Percentiles rank a stretch among this genome's conserved stretches.
These are phyloP conservation scores for Nerophis lumbriciformis DNA, from an alignment of 2,113 vertebrate genomes.

Conservation along the genomic window DNA sequence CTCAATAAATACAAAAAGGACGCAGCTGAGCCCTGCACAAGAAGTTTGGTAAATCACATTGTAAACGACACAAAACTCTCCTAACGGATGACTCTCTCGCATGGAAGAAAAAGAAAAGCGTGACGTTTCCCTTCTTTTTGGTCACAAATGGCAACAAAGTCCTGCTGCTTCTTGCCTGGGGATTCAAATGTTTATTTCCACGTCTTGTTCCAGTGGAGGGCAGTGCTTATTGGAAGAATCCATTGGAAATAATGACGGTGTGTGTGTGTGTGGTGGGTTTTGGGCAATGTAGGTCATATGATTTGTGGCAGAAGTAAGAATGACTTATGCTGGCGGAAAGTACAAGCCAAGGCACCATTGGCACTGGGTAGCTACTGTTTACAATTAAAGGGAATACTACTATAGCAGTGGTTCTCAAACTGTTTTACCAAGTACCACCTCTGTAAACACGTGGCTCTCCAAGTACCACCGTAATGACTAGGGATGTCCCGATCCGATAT, in stretches of 20 bases:
- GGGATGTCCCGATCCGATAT: too few species aligned
- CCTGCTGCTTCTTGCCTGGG: slow-evolving; percentile 6
- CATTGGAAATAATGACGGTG: slow-evolving; percentile 54
- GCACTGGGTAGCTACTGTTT: neutral
- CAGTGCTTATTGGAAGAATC: slow-evolving; percentile 37
- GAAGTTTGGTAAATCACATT: neutral
- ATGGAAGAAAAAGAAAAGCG: neutral
- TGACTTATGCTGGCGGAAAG: slow-evolving; percentile 28
- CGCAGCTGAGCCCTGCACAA: slow-evolving; percentile 56
- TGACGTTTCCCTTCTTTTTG: neutral
- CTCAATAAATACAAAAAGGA: slow-evolving; percentile 15
- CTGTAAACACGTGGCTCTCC: too few species aligned
- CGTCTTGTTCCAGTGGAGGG: slow-evolving; percentile 43
- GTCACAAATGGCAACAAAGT: slow-evolving; percentile 14
- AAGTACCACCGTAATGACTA: too few species aligned
- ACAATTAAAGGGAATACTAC: too few species aligned
- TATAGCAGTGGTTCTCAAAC: too few species aligned
- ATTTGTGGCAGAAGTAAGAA: slow-evolving; percentile 23
- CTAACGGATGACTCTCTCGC: too few species aligned
- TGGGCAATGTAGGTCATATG: slow-evolving; percentile 22
- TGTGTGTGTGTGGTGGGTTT: slow-evolving; percentile 14
- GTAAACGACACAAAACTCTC: neutral
- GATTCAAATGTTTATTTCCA: slow-evolving; percentile 47
- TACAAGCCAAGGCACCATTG: slow-evolving; percentile 4
- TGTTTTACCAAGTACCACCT: too few species aligned